These are phyloP conservation scores for Spialia ferax DNA, from an alignment of 2,888 invertebrate genomes.

Conservation along the genomic window DNA sequence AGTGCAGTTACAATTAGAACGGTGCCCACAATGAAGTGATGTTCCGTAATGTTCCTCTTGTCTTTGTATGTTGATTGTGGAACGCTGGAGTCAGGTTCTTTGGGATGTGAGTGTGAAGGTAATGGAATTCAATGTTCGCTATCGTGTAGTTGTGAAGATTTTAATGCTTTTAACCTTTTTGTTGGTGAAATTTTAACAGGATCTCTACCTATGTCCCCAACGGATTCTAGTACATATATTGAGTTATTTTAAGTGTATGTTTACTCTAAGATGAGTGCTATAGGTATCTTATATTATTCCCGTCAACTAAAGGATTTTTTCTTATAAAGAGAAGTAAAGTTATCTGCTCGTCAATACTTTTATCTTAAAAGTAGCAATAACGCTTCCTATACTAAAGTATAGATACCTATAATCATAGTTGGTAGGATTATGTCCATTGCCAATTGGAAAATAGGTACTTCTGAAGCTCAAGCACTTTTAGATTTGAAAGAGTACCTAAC, in stretches of 20 bases:
- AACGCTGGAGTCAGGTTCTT: constrained; percentile 58
- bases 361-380: not conserved
- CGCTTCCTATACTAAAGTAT: not conserved
- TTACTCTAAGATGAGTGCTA: not conserved
- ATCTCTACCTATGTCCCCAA: not conserved
- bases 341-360: not conserved
- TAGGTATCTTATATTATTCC: too few relatives aligned
- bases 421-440: constrained; percentile 59
- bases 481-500: constrained; percentile 73
- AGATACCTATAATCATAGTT: too few relatives aligned
- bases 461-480: constrained; percentile 73
- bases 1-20: constrained; percentile 87
- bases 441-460: constrained; percentile 82
- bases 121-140: constrained; percentile 30
- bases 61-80: constrained; percentile 86
- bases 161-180: constrained; percentile 1
- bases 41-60: constrained; percentile 82
- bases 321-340: too few relatives aligned
- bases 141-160: not conserved
- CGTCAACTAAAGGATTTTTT: too few relatives aligned
- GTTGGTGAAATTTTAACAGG: not conserved
- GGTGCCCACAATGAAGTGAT: constrained; percentile 86
- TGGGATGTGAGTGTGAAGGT: constrained; percentile 35
- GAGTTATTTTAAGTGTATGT: not conserved
- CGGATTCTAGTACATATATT: too few relatives aligned